Percentiles rank a stretch among this genome's conserved stretches.
Evolutionary conservation across 2,888 invertebrate species (phyloP).

Genomic region (Aethes cnicana): DNA sequence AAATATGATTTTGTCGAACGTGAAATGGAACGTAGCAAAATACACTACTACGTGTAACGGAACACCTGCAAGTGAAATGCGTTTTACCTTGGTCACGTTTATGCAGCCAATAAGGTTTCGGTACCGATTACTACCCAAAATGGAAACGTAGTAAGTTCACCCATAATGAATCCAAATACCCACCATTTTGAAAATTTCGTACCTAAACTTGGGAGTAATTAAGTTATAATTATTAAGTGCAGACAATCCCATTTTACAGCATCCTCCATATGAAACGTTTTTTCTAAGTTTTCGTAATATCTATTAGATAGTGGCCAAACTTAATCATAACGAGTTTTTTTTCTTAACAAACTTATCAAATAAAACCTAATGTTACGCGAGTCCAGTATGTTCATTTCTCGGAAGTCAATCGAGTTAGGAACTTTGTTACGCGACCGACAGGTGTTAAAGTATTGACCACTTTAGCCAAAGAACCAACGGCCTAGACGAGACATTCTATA

Average conservation of each 20-base stretch:
- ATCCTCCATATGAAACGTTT: too few species aligned
- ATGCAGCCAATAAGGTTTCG: conserved; percentile 39
- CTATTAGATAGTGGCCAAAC: too few species aligned
- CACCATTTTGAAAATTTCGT: too few species aligned
- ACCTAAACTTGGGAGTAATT: too few species aligned
- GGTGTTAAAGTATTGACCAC: conserved; percentile 59
- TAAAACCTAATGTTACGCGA: background rate
- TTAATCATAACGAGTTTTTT: too few species aligned
- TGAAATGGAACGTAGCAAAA: conserved; percentile 45
- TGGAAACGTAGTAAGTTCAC: conserved; percentile 9
- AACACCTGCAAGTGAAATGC: conserved; percentile 54
- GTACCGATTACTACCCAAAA: conserved; percentile 35
- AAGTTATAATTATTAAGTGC: too few species aligned
- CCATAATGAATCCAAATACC: too few species aligned
- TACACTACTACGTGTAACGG: conserved; percentile 39
- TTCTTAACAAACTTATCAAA: too few species aligned
- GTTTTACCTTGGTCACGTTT: conserved; percentile 45
- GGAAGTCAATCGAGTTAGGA: background rate
- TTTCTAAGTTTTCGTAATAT: too few species aligned
- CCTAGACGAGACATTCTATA: background rate
- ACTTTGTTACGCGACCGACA: conserved; percentile 38
- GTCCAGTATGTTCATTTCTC: conserved; percentile 2
- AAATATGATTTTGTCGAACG: conserved; percentile 76
- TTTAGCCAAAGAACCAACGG: conserved; percentile 45
- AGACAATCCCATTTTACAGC: too few species aligned